These are phyloP conservation scores for Vireo griseus DNA, from an alignment of 2,797 vertebrate species.

Conservation along the genomic window DNA sequence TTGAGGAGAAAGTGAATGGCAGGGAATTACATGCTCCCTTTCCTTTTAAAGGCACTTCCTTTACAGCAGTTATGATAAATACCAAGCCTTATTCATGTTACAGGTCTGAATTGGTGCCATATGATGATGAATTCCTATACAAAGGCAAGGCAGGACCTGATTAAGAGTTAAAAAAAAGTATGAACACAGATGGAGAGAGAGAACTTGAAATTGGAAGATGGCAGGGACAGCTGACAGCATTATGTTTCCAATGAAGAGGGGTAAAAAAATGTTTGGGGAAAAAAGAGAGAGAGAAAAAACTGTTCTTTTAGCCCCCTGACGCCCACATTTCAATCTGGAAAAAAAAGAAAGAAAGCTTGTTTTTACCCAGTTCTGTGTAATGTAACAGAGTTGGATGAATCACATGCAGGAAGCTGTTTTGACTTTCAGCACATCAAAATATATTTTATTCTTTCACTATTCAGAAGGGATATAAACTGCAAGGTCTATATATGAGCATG, in stretches of 20 bases:
- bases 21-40: constrained; percentile 72
- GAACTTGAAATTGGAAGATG: constrained; percentile 54
- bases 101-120: constrained; percentile 87
- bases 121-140: constrained; percentile 82
- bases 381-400: not conserved
- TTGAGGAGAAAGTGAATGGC: constrained; percentile 75
- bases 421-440: constrained; percentile 53
- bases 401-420: constrained; percentile 27
- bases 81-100: constrained; percentile 85
- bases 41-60: constrained; percentile 76
- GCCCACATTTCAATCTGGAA: constrained; percentile 51
- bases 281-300: constrained; percentile 8
- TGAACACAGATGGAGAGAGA: constrained; percentile 65
- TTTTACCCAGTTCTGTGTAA: constrained; percentile 4
- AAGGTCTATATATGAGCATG: not conserved
- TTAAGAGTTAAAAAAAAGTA: constrained; percentile 62
- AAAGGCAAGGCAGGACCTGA: constrained; percentile 74
- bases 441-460: not conserved
- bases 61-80: constrained; percentile 76
- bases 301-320: constrained; percentile 50
- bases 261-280: not conserved
- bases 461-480: not conserved
- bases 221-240: constrained; percentile 40
- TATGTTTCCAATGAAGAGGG: constrained; percentile 28
- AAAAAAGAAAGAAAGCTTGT: not conserved